These are phyloP conservation scores for Andricus quercusramuli DNA, from an alignment of 2,888 invertebrate species.

Conservation along the genomic window DNA sequence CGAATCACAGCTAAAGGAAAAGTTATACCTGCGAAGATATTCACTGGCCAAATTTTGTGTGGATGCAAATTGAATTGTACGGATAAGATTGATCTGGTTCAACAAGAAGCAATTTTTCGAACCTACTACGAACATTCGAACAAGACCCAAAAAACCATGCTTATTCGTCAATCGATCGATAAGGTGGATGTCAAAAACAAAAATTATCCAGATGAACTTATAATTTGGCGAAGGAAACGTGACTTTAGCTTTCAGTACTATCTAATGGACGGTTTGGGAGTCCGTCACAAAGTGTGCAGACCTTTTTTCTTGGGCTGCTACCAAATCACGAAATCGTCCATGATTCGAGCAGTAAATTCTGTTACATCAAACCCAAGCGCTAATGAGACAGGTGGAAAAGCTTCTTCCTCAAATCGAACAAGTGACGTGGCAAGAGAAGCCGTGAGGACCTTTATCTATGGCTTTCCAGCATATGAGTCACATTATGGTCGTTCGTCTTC, in stretches of 20 bases:
- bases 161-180: not conserved
- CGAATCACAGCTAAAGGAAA: slow-evolving; percentile 40
- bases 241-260: slow-evolving; percentile 34
- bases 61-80: slow-evolving; percentile 43
- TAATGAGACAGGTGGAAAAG: slow-evolving; percentile 33
- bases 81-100: slow-evolving; percentile 34
- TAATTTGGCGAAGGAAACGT: slow-evolving; percentile 19
- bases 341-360: slow-evolving; percentile 40
- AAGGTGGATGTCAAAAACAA: not conserved
- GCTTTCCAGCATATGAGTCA: slow-evolving; percentile 44
- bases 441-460: slow-evolving; percentile 44
- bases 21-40: slow-evolving; percentile 20
- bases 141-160: not conserved
- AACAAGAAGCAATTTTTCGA: slow-evolving; percentile 43
- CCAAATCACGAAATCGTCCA: slow-evolving; percentile 35
- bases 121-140: slow-evolving; percentile 41
- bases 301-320: slow-evolving; percentile 30
- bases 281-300: slow-evolving; percentile 32
- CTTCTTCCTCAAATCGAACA: slow-evolving; percentile 17
- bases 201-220: slow-evolving; percentile 1
- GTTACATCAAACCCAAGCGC: slow-evolving; percentile 28
- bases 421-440: slow-evolving; percentile 31
- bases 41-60: slow-evolving; percentile 40
- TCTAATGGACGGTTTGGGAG: slow-evolving; percentile 20
- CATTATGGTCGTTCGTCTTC: slow-evolving; percentile 43